Conservation (phyloP, 2,888 invertebrate genomes). For the Melanostoma scalare region DNA sequence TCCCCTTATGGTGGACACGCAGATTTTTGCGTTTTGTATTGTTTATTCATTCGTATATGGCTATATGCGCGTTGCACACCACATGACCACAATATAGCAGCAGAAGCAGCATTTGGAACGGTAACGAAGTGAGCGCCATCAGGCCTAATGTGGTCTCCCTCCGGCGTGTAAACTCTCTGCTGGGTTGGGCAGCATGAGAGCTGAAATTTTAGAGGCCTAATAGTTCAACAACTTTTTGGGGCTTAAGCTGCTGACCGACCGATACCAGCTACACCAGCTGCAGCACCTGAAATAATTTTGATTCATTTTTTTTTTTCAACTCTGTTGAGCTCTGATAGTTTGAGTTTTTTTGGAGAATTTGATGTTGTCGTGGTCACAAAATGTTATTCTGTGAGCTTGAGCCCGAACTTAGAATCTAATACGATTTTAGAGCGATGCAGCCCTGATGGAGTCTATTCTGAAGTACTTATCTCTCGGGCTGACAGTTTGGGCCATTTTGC, state of each 20-base stretch:
- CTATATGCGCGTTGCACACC: constrained; percentile 48
- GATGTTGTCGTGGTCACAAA: no score
- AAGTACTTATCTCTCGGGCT: constrained; percentile 40
- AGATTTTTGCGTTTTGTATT: constrained; percentile 67
- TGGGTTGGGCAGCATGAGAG: not conserved
- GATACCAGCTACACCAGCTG: no score
- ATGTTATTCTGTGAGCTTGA: no score
- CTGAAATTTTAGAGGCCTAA: not conserved
- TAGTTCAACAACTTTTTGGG: no score
- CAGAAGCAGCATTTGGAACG: constrained; percentile 54
- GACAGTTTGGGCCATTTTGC: constrained; percentile 58
- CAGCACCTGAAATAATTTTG: no score
- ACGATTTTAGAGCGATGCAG: not conserved
- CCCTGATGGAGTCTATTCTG: not conserved
- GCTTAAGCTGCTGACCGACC: no score
- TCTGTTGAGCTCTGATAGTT: no score
- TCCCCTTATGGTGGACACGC: constrained; percentile 64
- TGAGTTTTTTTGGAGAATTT: no score
- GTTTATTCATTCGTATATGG: constrained; percentile 40
- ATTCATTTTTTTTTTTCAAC: no score
- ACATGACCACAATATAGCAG: constrained; percentile 66
- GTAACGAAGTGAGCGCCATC: constrained; percentile 72
- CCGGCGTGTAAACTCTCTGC: constrained; percentile 52
- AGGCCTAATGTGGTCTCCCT: constrained; percentile 70
- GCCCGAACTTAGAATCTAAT: no score